Percentiles rank a stretch among this genome's conserved stretches.
These are phyloP conservation scores for Cetonia aurata DNA, from an alignment of 2,888 invertebrate species.

Conservation along the genomic window DNA sequence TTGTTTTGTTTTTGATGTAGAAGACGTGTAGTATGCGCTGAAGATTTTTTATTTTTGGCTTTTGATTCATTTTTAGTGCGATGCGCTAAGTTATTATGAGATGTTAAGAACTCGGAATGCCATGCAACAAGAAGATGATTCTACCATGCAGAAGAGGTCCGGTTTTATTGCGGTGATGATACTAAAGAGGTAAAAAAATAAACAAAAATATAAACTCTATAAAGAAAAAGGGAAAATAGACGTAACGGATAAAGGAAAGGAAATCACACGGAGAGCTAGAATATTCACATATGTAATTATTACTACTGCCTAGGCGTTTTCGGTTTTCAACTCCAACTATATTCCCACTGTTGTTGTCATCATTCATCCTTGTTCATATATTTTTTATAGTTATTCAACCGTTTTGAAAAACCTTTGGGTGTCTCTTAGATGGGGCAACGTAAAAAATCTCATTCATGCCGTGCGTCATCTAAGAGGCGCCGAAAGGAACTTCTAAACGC, in stretches of 20 bases:
- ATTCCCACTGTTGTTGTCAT: too few species aligned
- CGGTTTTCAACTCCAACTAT: too few species aligned
- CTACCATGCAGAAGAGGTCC: conserved; percentile 51
- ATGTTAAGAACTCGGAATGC: conserved; percentile 38
- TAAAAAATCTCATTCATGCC: too few species aligned
- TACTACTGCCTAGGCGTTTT: not conserved
- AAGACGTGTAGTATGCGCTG: not conserved
- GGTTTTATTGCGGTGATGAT: conserved; percentile 46
- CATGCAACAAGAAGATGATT: conserved; percentile 42
- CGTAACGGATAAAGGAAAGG: conserved; percentile 16
- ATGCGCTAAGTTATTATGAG: conserved; percentile 43
- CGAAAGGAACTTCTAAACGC: too few species aligned
- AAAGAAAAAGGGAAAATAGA: conserved; percentile 41
- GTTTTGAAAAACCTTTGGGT: too few species aligned
- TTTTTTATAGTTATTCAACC: too few species aligned
- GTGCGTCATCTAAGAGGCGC: too few species aligned
- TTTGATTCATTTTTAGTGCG: conserved; percentile 34
- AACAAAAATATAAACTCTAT: conserved; percentile 45
- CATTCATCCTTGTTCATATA: too few species aligned
- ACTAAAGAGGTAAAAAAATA: conserved; percentile 47
- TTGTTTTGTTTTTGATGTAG: too few species aligned
- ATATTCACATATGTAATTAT: not conserved
- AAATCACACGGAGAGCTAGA: not conserved
- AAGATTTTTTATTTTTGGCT: conserved; percentile 2
- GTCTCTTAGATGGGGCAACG: too few species aligned